Percentiles rank a stretch among this genome's conserved stretches.
phyloP scores from a whole-genome alignment of 2,888 invertebrate species.

The Gerris lacustris region DNA sequence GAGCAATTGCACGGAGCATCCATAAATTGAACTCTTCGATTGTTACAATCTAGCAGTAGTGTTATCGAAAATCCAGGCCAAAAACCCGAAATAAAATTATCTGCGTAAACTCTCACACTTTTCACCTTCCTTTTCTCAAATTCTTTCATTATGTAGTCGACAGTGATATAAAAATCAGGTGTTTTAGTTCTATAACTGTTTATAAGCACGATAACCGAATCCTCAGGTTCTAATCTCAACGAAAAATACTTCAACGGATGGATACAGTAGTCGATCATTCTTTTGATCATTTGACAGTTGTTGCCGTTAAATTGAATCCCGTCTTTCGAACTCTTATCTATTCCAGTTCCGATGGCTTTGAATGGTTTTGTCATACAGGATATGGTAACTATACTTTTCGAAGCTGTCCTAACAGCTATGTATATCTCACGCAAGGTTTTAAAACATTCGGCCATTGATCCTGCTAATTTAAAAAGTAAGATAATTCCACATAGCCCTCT shows the following conservation, averaged over 20 bases:
- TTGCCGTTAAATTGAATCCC: conserved; percentile 5
- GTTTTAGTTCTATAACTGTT: conserved; percentile 9
- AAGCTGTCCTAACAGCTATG: conserved; percentile 26
- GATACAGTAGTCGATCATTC: conserved; percentile 7
- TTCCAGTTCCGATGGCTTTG: conserved; percentile 36
- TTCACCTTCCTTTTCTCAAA: not conserved
- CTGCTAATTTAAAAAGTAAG: conserved; percentile 37
- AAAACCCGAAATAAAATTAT: not conserved
- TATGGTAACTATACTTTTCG: conserved; percentile 10
- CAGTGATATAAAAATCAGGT: not conserved
- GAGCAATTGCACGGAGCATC: not conserved
- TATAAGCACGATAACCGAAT: conserved; percentile 10
- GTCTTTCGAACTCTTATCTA: conserved; percentile 11
- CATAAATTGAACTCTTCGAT: not conserved
- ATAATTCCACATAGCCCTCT: conserved; percentile 48
- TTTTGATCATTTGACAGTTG: conserved; percentile 13
- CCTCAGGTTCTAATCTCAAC: not conserved
- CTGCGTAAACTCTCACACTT: not conserved
- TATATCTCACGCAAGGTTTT: conserved; percentile 45
- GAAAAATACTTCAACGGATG: conserved; percentile 12
- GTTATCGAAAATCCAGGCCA: conserved; percentile 7
- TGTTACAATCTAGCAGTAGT: not conserved
- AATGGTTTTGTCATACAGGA: conserved; percentile 30
- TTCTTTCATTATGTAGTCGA: not conserved
- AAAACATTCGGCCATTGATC: conserved; percentile 39